Base-by-base conservation (phyloP, 1,140 invertebrate genomes). In the Drosophila paulistorum region DNA sequence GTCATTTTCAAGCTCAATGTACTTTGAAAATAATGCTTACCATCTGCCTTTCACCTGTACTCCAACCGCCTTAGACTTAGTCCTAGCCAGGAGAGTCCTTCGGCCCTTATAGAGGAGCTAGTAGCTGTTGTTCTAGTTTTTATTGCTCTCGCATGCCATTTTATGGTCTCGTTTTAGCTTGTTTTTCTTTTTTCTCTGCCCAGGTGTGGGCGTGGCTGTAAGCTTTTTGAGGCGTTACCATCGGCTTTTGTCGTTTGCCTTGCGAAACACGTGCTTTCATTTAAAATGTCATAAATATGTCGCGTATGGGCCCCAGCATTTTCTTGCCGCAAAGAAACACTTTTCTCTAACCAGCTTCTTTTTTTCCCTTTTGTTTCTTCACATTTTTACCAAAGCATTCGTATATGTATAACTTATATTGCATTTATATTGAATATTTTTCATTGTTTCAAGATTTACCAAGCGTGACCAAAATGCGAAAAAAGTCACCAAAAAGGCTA, bases 1-100 rank as follows among this genome's bases (percentile, higher is more conserved):
- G 84, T 87, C 85, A 89, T 89, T 89, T 89, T 87, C 84, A 80
- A 89, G 84, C 84, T 89, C 84, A 89, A 89, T 87, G 83, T 87
- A 81, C 80, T 89, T 84, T 84, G 68, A 78, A 80, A 89, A 74
- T 87, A 87, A 87, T 89, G 84, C 80, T 14, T 33, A 35, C 74
- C 84, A 89, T 77, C 80, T 89, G 84, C 73, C 74, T 60, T 17
- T n/a, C 14, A 37, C 11, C 20, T 20, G 20, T 39, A 2, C 45
- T 41, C 33, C 33, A 26, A 9, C 13, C 11, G 37, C 35, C 17
- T 51, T 51, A 51, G 45, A 51, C 55, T 17, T 23, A 7, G 26
- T 60, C 45, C 35, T 39, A 66, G 42, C 61, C n/a, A 20, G 3
- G 30, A 6, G 23, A 39, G 23, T 42, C 68, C 26, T 42, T 23